phyloP scores from a whole-genome alignment of 2,797 vertebrate species.

The Tamandua tetradactyla region DNA sequence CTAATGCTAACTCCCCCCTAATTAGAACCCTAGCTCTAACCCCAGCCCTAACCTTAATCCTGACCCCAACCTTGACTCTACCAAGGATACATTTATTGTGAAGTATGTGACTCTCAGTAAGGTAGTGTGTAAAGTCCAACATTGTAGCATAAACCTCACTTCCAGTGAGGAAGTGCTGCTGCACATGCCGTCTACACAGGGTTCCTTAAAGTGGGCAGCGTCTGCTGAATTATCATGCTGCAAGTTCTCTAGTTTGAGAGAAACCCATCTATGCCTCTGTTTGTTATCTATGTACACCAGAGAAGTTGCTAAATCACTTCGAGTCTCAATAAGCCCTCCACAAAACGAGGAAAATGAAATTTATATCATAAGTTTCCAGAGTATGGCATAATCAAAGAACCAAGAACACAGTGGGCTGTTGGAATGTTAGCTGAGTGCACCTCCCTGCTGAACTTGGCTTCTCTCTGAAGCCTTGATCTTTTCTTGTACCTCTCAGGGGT shows the following conservation, averaged over 20 bases:
- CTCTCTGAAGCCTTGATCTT: background rate
- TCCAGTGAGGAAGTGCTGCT: background rate
- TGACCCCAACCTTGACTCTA: background rate
- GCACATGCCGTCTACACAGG: fast-evolving
- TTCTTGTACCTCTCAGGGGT: background rate
- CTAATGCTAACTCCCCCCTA: background rate
- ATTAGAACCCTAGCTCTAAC: background rate
- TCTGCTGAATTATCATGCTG: background rate
- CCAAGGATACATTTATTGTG: background rate
- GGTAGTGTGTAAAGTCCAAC: background rate
- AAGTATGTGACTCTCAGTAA: background rate
- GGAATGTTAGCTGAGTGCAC: background rate
- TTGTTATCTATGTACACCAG: too few relatives aligned
- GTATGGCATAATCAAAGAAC: background rate
- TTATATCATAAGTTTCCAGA: background rate
- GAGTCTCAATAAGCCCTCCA: background rate
- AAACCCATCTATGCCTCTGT: background rate
- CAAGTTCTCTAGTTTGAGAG: background rate
- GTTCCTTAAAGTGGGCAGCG: background rate
- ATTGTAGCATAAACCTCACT: background rate
- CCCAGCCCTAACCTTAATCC: background rate
- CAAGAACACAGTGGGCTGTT: background rate
- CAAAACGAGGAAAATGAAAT: constrained; percentile 5
- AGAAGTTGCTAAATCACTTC: background rate
- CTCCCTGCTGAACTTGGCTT: background rate